Evolutionary conservation across 2,888 invertebrate species (phyloP), one percentile per base, ranked within the genome.

Genomic region (Microctonus aethiopoides): DNA sequence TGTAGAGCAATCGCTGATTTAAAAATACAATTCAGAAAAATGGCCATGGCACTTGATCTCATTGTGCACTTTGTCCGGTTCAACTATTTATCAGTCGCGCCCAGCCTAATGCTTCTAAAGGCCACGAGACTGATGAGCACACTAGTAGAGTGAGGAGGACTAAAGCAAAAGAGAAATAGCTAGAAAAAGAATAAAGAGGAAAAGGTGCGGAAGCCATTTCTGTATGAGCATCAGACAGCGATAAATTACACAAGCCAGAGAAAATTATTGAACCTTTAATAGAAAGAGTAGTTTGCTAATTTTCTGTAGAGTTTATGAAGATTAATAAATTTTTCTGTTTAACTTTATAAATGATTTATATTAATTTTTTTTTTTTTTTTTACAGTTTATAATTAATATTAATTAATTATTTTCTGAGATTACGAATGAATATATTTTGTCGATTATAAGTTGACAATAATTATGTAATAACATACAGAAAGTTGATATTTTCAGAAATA

Each of bases 211-310:
- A 24, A 13, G 54, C 54, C 16, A 6, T 4, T 4, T 10, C 16
- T 29, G 13, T 16, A 57, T 32, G 32, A 34, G 57, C 68, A 68
- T 46, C 16, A 2, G 61, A 72, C 76, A 63, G 70, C 74, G 72
- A 79, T 79, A 78, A 79, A 75, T 79, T 76, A 79, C 74, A 75
- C n/a, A n/a, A 75, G 65, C 60, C 64, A 70, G 75, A 72, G 71
- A 77, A 78, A 79, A 79, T 78, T 78, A 78, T 80, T 79, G 76
- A 74, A 41, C 70, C 66, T 63, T 63, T 61, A 36, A 70, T 64
- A 71, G 67, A 20, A 62, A 56, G 56, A 60, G 52, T 61, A 74
- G 77, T 75, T n/a, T n/a, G n/a, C n/a, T n/a, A n/a, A n/a, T n/a
- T n/a, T n/a, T n/a, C n/a, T n/a, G n/a, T n/a, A n/a, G n/a, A n/a